Evolutionary conservation across 2,888 invertebrate species (phyloP), one percentile per base, ranked within the genome.

Genomic region (Dicyrtoma fusca): DNA sequence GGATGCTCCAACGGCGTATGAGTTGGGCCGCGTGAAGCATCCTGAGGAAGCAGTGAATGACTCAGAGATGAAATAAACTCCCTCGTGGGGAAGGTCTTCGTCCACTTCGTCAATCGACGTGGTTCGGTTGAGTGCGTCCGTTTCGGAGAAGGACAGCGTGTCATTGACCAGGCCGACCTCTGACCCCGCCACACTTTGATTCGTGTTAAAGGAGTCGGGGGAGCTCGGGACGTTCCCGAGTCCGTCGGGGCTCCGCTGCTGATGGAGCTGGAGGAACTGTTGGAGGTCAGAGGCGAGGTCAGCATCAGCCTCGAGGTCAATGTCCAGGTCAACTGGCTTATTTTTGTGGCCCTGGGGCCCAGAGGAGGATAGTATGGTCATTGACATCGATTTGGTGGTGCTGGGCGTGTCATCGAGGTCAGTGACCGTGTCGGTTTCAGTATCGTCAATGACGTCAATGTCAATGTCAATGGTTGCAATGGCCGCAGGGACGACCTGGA

Each of bases 91-190:
- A 53, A 81, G 73, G 66, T 81, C 81, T 64, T 81, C 81, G 61
- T 81, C 81, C 17, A 81, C 79, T 74, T 81, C 81, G 75, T 81
- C 81, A 73, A 81, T 77, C 44, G 79, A 79, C 26, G 81, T 79
- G 25, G 81, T 80, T 62, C 81, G 72, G 70, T 79, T 77, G 74
- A 81, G 76, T 59, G 78, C 72, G 25, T 81, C 81, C 17, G 79
- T 78, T 69, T 79, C 79, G 5, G 73, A 73, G 45, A 73, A 44
- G 19, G 77, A 77, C 25, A 79, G 76, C 19, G 79, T 79, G 17
- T 78, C 76, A 51, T 75, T 75, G 66, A 76, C 76, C 19, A 74
- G 75, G 47, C 74, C 73, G 61, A 74, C 71, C 73, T 81, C 81
- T 0, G 79, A 79, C 1, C 81, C 81, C 19, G 79, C 79, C 49